Base-by-base conservation (phyloP, 1,140 invertebrate genomes). In the Drosophila dunni region DNA sequence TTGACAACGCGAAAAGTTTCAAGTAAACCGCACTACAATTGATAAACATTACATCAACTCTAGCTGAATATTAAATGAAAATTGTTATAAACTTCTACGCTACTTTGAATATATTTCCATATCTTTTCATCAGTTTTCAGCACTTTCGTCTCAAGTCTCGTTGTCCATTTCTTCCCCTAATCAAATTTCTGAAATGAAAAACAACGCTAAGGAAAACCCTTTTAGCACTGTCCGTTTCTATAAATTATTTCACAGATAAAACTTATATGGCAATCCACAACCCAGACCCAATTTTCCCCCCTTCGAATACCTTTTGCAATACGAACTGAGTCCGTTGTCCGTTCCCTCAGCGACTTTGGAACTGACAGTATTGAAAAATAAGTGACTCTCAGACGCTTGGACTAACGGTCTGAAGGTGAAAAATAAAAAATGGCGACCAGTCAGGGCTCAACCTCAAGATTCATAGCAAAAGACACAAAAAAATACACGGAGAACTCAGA, bases 281-380 rank as follows among this genome's bases (percentile, higher is more conserved):
- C 51, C 36, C n/a, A 34, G 53, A 51, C n/a, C 36, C 38, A 10
- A 44, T 50, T 7, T 13, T 6, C 24, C 34, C 61, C 8, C 33
- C 7, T 15, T 7, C 24, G 5, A 29, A 15, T 38, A 57, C 53
- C 62, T 61, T 72, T 63, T 69, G 75, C 64, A 82, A 78, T 82
- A 34, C 24, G 56, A 29, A 29, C 44, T 54, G 38, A 34, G 45
- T 34, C 48, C 58, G 58, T 51, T 50, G 40, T 44, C 45, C 69
- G 71, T 50, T 83, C 80, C 75, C 80, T 29, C 66, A 83, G 75
- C 75, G 79, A 79, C 79, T 78, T 75, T 78, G 78, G 42, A 79
- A 77, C 81, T 83, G 81, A 84, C 81, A 83, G 81, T 78, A 78
- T 85, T 78, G 81, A 78, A 78, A 85, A 81, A 85, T 78, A 85